These are phyloP conservation scores for Stenoptilia bipunctidactyla DNA, from an alignment of 2,888 invertebrate genomes.

Conservation along the genomic window DNA sequence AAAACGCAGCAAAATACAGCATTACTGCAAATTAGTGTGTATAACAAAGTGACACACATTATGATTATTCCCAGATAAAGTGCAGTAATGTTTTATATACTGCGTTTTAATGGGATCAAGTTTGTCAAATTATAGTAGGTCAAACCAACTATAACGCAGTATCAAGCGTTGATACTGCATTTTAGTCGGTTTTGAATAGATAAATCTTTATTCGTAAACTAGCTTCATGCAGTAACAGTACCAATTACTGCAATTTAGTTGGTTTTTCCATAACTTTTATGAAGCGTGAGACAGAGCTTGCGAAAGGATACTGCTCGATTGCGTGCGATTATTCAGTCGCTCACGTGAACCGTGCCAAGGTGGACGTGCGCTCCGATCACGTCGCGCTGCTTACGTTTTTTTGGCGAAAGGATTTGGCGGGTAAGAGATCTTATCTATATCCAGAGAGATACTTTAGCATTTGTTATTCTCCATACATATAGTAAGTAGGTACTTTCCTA, in stretches of 20 bases:
- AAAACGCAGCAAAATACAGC: constrained; percentile 6
- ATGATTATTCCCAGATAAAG: constrained; percentile 5
- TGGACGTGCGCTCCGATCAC: too few relatives aligned
- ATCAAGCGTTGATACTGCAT: too few relatives aligned
- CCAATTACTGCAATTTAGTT: constrained; percentile 4
- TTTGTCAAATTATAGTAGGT: constrained; percentile 5
- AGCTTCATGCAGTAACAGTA: constrained; percentile 5
- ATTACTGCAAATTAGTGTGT: constrained; percentile 3
- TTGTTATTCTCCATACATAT: too few relatives aligned
- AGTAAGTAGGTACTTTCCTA: too few relatives aligned
- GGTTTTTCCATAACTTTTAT: constrained; percentile 4
- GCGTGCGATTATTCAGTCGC: neutral
- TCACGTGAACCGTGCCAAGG: too few relatives aligned
- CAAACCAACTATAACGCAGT: constrained; percentile 4
- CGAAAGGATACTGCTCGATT: too few relatives aligned
- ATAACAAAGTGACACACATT: constrained; percentile 7
- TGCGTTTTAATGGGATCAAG: constrained; percentile 6
- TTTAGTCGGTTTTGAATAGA: too few relatives aligned
- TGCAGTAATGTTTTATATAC: constrained; percentile 5
- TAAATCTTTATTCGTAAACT: constrained; percentile 1
- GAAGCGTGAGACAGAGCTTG: constrained; percentile 3
- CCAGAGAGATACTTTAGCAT: too few relatives aligned
- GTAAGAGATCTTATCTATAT: too few relatives aligned
- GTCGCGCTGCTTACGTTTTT: too few relatives aligned
- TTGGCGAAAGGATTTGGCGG: too few relatives aligned